Evolutionary conservation across 2,113 vertebrate species (phyloP), one percentile per base, ranked within the genome.

Genomic region (Indicator maculatus): DNA sequence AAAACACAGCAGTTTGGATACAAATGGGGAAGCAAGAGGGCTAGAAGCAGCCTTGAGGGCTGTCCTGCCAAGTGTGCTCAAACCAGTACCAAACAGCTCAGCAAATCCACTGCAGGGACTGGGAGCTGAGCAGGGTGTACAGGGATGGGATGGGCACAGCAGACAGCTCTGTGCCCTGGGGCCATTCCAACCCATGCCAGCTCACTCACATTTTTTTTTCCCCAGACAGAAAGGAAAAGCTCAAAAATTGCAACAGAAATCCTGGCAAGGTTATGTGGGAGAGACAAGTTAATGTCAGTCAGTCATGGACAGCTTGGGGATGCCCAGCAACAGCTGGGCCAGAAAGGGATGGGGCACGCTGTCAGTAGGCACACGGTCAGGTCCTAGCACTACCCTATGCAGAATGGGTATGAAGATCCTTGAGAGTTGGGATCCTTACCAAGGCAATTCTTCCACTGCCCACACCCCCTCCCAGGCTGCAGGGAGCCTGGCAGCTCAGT

Each of bases 381-480:
- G 8, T 53, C 61, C 56, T 38, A 45, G n/a, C 3, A 1, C 36
- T 60, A 23, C 15, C 60, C n/a, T 33, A 4, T 38, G 64, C 12
- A 47, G 15, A 30, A 24, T 39, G 36, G 16, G 12, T 28, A 61
- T 0, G 0, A 78, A 39, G 30, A 74, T 63, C n/a, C 36, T 59
- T 0, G 0, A 44, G 9, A 0, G 0, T 12, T 27, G 26, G 11
- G 28, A 52, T 63, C 31, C n/a, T 77, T 24, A 44, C 2, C 39
- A 58, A 11, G 75, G 12, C 30, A 84, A 19, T n/a, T 14, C 41
- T 84, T 89, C 45, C 1, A 2, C 47, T 26, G 61, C 38, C 28
- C 38, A n/a, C 30, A 70, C 15, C 15, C 14, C 5, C 5, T 50
- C 12, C 28, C 72, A 47, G 55, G 39, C 39, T 47, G 13, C 8